Evolutionary conservation across 2,113 vertebrate species (phyloP).

Genomic region (Pachypanchax playfairii): DNA sequence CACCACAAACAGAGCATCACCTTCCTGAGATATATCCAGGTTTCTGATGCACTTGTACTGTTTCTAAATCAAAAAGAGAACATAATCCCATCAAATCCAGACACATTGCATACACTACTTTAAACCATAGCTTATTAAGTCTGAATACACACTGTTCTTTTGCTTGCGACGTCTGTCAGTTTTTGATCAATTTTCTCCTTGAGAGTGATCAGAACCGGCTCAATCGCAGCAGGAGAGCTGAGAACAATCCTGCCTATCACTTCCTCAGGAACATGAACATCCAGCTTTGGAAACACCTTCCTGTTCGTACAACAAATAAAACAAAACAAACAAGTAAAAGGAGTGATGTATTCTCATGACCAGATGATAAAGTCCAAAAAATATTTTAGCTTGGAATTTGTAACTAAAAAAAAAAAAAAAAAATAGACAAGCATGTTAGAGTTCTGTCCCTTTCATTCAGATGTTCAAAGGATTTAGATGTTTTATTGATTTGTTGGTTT

Average conservation of each 20-base stretch:
- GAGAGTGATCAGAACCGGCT: slow-evolving; percentile 73
- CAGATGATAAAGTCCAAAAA: slow-evolving; percentile 22
- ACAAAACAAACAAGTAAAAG: no score
- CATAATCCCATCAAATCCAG: background rate
- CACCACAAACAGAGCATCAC: slow-evolving; percentile 39
- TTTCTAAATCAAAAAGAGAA: slow-evolving; percentile 47
- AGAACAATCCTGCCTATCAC: slow-evolving; percentile 72
- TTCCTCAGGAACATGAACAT: slow-evolving; percentile 76
- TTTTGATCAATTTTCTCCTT: slow-evolving; percentile 74
- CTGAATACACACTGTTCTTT: slow-evolving; percentile 53
- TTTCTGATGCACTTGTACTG: slow-evolving; percentile 61
- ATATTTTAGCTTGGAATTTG: slow-evolving; percentile 4
- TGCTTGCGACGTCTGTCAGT: slow-evolving; percentile 30
- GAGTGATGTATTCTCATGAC: slow-evolving; percentile 38
- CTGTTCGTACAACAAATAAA: slow-evolving; percentile 55
- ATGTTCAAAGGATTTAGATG: no score
- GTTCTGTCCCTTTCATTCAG: no score
- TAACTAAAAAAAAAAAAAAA: no score
- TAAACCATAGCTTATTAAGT: no score
- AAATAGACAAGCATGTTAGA: no score
- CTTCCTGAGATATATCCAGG: slow-evolving; percentile 44
- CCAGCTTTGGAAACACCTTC: slow-evolving; percentile 82
- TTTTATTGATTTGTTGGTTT: no score
- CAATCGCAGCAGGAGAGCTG: slow-evolving; percentile 69
- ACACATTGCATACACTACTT: no score